Conservation (phyloP, 2,888 invertebrate genomes). For the Sphaerophoria rueppellii region DNA sequence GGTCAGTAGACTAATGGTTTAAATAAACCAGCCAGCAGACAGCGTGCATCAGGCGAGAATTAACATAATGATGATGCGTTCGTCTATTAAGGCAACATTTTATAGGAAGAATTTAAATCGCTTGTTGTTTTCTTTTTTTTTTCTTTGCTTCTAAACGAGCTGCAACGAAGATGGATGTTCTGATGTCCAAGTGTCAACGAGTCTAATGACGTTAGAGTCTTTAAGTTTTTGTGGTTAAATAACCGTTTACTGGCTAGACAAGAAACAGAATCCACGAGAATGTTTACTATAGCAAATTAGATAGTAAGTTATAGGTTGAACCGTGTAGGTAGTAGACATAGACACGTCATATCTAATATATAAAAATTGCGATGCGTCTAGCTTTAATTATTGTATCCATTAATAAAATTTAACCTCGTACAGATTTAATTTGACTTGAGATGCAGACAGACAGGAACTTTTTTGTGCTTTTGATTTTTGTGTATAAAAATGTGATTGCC, state of each 20-base stretch:
- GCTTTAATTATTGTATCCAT: constrained; percentile 57
- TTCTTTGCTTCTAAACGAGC: not conserved
- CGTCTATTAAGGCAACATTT: constrained; percentile 17
- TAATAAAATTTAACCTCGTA: constrained; percentile 58
- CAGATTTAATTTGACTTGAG: constrained; percentile 20
- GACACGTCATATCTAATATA: constrained; percentile 53
- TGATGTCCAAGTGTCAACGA: constrained; percentile 44
- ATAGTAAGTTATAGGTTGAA: not conserved
- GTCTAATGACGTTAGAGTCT: constrained; percentile 45
- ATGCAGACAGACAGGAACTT: constrained; percentile 41
- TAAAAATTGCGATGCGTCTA: constrained; percentile 44
- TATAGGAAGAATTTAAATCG: constrained; percentile 24
- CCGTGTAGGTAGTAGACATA: not conserved
- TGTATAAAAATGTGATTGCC: constrained; percentile 13
- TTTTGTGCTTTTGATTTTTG: constrained; percentile 23
- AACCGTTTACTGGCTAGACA: constrained; percentile 26
- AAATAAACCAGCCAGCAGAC: constrained; percentile 1
- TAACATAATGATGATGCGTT: not conserved
- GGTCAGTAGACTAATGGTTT: constrained; percentile 23
- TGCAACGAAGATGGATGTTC: constrained; percentile 19
- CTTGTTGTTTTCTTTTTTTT: not conserved
- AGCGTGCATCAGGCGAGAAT: constrained; percentile 13
- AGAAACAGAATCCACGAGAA: constrained; percentile 43
- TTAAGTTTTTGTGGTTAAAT: constrained; percentile 36
- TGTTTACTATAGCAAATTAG: constrained; percentile 24